Evolutionary conservation across 2,888 invertebrate genomes (phyloP), one percentile per base, ranked within the genome.

Genomic region (Odontocerum albicorne): DNA sequence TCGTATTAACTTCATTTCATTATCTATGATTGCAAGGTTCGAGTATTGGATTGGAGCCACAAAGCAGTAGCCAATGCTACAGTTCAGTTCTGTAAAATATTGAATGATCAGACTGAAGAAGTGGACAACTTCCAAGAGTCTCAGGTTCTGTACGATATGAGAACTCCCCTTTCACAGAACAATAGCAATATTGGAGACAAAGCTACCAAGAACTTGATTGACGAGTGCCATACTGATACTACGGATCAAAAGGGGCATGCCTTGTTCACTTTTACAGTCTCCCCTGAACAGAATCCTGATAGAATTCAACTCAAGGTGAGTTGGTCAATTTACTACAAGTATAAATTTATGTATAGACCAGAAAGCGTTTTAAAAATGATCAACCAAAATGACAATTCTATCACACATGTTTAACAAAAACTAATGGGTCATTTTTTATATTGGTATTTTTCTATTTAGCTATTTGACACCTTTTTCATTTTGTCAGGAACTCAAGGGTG

Each of bases 11-110:
- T n/a, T n/a, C n/a, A n/a, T n/a, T n/a, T n/a, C n/a, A n/a, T n/a
- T n/a, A n/a, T n/a, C n/a, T n/a, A n/a, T n/a, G n/a, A n/a, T n/a
- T n/a, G n/a, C n/a, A n/a, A 77, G 77, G 68, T 77, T 15, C 74
- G 72, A 67, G 77, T 76, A 1, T 72, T 67, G 0, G 71, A 74
- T 0, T 78, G 75, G 75, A 75, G 76, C 40, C 73, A 72, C 40
- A 74, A 72, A 20, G 72, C 74, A 3, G 73, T 72, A 0, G n/a
- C 63, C 0, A 66, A 65, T 8, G 70, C 71, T 45, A 64, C 58
- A 0, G 62, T 78, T 4, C 66, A 65, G 1, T 70, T 77, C 1
- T 78, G 78, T 47, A 70, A 72, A 6, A 63, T 67, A n/a, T 63
- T 69, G 0, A 57, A 65, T 0, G 54, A 56, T 8, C 35, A 40